Base-by-base conservation (phyloP, 2,797 vertebrate species). In the Emydoidea blandingii region DNA sequence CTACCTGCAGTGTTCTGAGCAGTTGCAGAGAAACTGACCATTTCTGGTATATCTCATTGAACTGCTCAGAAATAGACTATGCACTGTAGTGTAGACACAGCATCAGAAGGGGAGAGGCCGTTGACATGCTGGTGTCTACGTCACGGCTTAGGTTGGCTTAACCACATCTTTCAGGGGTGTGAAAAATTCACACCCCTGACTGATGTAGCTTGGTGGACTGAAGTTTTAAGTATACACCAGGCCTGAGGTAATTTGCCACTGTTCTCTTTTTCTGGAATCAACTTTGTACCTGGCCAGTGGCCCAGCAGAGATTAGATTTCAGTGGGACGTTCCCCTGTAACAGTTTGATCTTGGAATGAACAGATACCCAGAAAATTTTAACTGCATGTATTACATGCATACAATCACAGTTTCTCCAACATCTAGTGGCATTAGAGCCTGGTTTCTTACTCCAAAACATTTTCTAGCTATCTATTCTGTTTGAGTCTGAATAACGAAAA, bases 391-490 rank as follows among this genome's bases (percentile, higher is more conserved):
- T 9, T 78, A 18, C 14, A 31, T 31, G 27, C 14, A 16, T 49
- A 15, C 74, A 49, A 8, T 6, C 74, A 29, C 7, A 5, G 27
- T 78, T 78, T 78, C 72, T 47, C 25, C 41, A 44, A 29, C 44
- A 47, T 47, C 14, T 78, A 78, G 74, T 78, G 74, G 44, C 27
- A 78, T 78, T 14, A 31, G 27, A 29, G 5, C 29, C 72, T 83
- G 79, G 2, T 37, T 52, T 90, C 16, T 25, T 57, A 12, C 27
- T 92, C 56, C 4, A 0, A 10, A 1, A 0, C 37, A 2, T 25
- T 6, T 49, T 50, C 3, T 41, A 29, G n/a, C 53, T 78, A 15
- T 29, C 44, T n/a, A 21, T 87, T 85, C 49, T 68, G 52, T 79
- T 89, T 50, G 81, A 91, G 10, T 7, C 0, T 81, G 76, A 90